Evolutionary conservation across 2,888 invertebrate genomes (phyloP).

Genomic region (Plagodis pulveraria): DNA sequence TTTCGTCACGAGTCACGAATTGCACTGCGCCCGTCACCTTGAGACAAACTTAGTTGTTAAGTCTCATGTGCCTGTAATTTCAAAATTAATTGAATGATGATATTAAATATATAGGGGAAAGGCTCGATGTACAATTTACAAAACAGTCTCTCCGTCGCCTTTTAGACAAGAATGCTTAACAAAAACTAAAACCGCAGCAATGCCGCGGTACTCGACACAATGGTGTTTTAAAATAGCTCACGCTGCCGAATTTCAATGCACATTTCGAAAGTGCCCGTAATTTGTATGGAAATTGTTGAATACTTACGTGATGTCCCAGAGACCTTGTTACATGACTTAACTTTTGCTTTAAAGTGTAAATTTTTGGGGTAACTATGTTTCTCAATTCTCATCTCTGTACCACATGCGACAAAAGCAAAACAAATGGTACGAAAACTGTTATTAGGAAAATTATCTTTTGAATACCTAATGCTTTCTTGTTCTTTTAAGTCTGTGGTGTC

Average conservation of each 20-base stretch:
- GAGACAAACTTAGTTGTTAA: too few relatives aligned
- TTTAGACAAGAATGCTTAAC: background rate
- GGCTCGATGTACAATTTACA: too few relatives aligned
- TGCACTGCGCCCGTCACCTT: too few relatives aligned
- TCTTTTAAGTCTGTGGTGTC: too few relatives aligned
- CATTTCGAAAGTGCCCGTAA: conserved; percentile 79
- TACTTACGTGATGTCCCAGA: conserved; percentile 66
- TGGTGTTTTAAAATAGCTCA: conserved; percentile 61
- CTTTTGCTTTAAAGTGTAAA: conserved; percentile 48
- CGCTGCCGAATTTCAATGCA: conserved; percentile 65
- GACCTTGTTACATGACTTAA: conserved; percentile 71
- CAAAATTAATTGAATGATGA: too few relatives aligned
- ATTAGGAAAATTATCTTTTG: too few relatives aligned
- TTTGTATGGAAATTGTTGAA: conserved; percentile 76
- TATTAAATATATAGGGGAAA: too few relatives aligned
- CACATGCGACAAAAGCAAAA: background rate
- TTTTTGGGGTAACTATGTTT: conserved; percentile 28
- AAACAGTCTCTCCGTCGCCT: too few relatives aligned
- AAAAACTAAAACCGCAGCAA: conserved; percentile 24
- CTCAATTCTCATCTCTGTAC: conserved; percentile 17
- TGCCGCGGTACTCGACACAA: conserved; percentile 53
- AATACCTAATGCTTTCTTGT: too few relatives aligned
- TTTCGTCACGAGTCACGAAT: too few relatives aligned
- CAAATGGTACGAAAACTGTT: background rate
- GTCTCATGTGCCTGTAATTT: too few relatives aligned